Evolutionary conservation across 2,888 invertebrate genomes (phyloP).

Genomic region (Aquatica leii): DNA sequence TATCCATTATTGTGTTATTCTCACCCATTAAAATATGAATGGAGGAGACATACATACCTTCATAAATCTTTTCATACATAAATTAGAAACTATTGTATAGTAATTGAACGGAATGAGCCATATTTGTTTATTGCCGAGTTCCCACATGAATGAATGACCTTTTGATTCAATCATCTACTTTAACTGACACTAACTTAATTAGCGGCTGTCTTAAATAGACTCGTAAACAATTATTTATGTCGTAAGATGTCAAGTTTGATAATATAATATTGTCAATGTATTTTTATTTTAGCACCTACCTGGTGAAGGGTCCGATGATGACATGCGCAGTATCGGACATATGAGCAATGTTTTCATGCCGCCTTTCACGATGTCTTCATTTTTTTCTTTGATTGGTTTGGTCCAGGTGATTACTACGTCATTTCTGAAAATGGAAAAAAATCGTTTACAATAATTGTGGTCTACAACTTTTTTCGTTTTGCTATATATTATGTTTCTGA

Average conservation of each 20-base stretch:
- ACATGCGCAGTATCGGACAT: constrained; percentile 29
- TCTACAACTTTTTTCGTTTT: too few relatives aligned
- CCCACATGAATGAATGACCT: constrained; percentile 45
- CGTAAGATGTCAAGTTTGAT: constrained; percentile 33
- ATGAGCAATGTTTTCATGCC: background rate
- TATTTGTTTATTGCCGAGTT: constrained; percentile 27
- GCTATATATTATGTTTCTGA: too few relatives aligned
- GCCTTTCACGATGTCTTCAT: too few relatives aligned
- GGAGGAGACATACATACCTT: too few relatives aligned
- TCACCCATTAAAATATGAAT: too few relatives aligned
- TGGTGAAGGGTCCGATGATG: constrained; percentile 35
- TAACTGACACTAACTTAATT: constrained; percentile 47
- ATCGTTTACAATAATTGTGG: too few relatives aligned
- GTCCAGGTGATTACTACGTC: too few relatives aligned
- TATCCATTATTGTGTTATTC: too few relatives aligned
- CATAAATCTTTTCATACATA: background rate
- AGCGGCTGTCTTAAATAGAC: constrained; percentile 37
- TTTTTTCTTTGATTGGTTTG: too few relatives aligned
- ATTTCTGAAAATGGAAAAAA: too few relatives aligned
- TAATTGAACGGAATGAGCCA: constrained; percentile 15
- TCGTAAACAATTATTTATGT: constrained; percentile 29
- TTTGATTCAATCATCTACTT: constrained; percentile 46
- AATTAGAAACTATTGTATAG: constrained; percentile 8
- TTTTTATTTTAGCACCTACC: constrained; percentile 26
- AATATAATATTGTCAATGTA: too few relatives aligned